Evolutionary conservation across 2,113 vertebrate genomes (phyloP).

Genomic region (Odontesthes bonariensis): DNA sequence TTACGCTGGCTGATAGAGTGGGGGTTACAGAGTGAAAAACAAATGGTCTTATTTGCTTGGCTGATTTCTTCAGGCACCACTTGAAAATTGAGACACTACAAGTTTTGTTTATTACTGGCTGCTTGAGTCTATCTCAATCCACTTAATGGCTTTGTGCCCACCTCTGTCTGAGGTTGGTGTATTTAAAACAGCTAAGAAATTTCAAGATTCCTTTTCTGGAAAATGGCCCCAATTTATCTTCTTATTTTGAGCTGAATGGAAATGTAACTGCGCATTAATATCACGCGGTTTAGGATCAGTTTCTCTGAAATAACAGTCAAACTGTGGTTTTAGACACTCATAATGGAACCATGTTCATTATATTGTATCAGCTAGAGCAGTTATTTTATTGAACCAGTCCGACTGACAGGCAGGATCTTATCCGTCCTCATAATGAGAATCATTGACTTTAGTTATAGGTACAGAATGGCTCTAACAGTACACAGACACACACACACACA

Average conservation of each 20-base stretch:
- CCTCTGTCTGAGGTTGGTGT: constrained; percentile 41
- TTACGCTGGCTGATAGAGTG: constrained; percentile 40
- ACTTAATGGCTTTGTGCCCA: constrained; percentile 42
- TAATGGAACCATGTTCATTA: constrained; percentile 41
- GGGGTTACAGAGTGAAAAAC: constrained; percentile 41
- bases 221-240: constrained; percentile 34
- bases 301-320: constrained; percentile 41
- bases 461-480: constrained; percentile 68
- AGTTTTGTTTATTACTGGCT: constrained; percentile 58
- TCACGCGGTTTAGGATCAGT: constrained; percentile 35
- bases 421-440: constrained; percentile 72
- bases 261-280: constrained; percentile 31
- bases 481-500: constrained; percentile 29
- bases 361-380: constrained; percentile 28
- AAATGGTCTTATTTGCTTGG: constrained; percentile 63
- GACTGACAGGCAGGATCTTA: constrained; percentile 58
- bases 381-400: constrained; percentile 55
- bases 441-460: constrained; percentile 81
- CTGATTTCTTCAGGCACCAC: constrained; percentile 66
- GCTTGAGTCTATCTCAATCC: constrained; percentile 60
- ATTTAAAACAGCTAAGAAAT: constrained; percentile 42
- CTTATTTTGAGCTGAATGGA: constrained; percentile 10
- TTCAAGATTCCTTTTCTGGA: constrained; percentile 13
- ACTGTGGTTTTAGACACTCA: constrained; percentile 13
- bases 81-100: constrained; percentile 65